A percentile compares a stretch with the other conserved stretches of the same genome.
Conservation (phyloP, 2,888 invertebrate species). For the Drosophila antonietae region DNA sequence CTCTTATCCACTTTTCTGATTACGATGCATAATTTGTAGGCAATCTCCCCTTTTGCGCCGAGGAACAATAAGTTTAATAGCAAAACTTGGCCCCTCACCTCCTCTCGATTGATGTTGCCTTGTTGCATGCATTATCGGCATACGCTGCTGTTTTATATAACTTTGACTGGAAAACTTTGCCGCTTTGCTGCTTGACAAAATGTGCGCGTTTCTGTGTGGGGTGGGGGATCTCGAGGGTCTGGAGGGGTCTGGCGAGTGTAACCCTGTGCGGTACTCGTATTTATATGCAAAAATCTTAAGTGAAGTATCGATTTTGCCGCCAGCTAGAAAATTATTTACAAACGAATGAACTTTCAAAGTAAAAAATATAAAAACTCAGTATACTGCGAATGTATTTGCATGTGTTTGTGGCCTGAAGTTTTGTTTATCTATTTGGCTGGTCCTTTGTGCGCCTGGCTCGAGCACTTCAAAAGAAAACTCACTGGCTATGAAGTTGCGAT, state of each 20-base stretch:
- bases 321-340: slow-evolving; percentile 75
- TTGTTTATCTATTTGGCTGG: slow-evolving; percentile 55
- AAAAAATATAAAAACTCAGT: slow-evolving; percentile 22
- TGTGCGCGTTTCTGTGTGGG: slow-evolving; percentile 29
- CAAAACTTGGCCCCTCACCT: slow-evolving; percentile 43
- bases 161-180: slow-evolving; percentile 64
- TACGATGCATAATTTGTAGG: slow-evolving; percentile 8
- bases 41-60: slow-evolving; percentile 4
- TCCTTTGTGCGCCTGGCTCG: slow-evolving; percentile 46
- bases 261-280: slow-evolving; percentile 26
- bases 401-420: slow-evolving; percentile 56
- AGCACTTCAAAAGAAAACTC: slow-evolving; percentile 56
- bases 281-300: slow-evolving; percentile 77
- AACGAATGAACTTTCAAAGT: slow-evolving; percentile 73
- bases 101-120: slow-evolving; percentile 11
- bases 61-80: slow-evolving; percentile 61
- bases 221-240: no score
- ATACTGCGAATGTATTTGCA: slow-evolving; percentile 42
- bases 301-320: slow-evolving; percentile 77
- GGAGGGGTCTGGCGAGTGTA: not conserved
- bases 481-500: slow-evolving; percentile 50
- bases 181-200: slow-evolving; percentile 69
- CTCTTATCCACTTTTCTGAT: slow-evolving; percentile 2
- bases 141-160: slow-evolving; percentile 66
- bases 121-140: slow-evolving; percentile 72